These are phyloP conservation scores for Drosophila gunungcola DNA, from an alignment of 1,140 invertebrate genomes.

Conservation along the genomic window DNA sequence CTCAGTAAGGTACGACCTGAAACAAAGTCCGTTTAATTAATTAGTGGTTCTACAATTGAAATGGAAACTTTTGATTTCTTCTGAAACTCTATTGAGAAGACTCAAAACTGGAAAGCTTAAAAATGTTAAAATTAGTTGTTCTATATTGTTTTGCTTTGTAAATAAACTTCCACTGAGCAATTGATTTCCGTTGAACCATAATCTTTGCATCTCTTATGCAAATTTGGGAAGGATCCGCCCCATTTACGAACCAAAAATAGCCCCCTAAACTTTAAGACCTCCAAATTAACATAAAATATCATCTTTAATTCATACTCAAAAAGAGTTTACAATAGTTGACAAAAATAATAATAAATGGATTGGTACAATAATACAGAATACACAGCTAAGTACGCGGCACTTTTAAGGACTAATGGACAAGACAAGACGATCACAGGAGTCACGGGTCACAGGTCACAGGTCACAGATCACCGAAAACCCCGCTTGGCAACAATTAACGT, in stretches of 20 bases:
- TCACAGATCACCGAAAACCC: conserved; percentile 10
- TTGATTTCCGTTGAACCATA: not conserved
- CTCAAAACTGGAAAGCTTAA: not conserved
- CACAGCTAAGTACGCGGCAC: conserved; percentile 75
- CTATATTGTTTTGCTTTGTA: not conserved
- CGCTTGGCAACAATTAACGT: conserved; percentile 26
- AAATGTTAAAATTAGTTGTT: not conserved
- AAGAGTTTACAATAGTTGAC: conserved; percentile 27
- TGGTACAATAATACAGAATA: conserved; percentile 43
- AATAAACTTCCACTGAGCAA: not conserved
- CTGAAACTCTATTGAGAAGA: not conserved
- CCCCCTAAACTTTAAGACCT: not conserved
- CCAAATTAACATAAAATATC: conserved; percentile 12
- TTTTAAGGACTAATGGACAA: conserved; percentile 72
- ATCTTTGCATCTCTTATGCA: not conserved
- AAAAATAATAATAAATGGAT: conserved; percentile 20
- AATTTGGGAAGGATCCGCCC: not conserved
- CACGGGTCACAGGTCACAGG: not conserved
- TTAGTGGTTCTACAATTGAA: conserved; percentile 1
- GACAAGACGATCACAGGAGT: conserved; percentile 63
- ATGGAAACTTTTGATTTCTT: conserved; percentile 5
- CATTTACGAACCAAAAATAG: not conserved
- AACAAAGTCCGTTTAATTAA: conserved; percentile 2
- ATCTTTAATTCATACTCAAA: conserved; percentile 49
- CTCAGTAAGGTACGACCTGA: conserved; percentile 1